A percentile compares a stretch with the other conserved stretches of the same genome.
phyloP scores from a whole-genome alignment of 2,888 invertebrate genomes.

The Harmothoe impar region DNA sequence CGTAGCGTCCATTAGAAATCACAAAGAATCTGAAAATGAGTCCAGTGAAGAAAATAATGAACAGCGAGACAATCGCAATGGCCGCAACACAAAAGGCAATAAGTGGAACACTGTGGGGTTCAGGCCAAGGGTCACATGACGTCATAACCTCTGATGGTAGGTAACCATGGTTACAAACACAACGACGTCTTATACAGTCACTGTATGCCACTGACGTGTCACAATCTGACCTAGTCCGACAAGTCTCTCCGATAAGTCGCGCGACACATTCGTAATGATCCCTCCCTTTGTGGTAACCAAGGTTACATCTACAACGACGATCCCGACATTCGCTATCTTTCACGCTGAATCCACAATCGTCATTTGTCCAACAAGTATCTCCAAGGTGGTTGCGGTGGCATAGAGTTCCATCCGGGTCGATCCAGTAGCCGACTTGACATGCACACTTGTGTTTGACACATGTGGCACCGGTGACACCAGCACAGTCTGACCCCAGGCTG shows the following conservation, averaged over 20 bases:
- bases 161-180: constrained; percentile 41
- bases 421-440: background rate
- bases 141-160: background rate
- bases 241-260: background rate
- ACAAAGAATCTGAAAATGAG: background rate
- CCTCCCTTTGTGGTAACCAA: background rate
- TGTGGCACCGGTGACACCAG: background rate
- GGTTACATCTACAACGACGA: background rate
- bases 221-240: background rate
- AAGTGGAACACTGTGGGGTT: background rate
- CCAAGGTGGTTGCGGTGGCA: background rate
- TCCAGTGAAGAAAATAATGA: background rate
- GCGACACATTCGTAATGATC: background rate
- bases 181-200: background rate
- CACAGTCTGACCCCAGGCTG: background rate
- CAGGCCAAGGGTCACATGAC: background rate
- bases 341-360: background rate
- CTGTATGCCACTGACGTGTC: background rate
- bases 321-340: background rate
- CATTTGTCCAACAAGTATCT: background rate
- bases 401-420: background rate
- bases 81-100: background rate
- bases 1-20: background rate
- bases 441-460: background rate
- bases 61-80: background rate